Conservation (phyloP, 2,888 invertebrate genomes). For the Yponomeuta malinellus region DNA sequence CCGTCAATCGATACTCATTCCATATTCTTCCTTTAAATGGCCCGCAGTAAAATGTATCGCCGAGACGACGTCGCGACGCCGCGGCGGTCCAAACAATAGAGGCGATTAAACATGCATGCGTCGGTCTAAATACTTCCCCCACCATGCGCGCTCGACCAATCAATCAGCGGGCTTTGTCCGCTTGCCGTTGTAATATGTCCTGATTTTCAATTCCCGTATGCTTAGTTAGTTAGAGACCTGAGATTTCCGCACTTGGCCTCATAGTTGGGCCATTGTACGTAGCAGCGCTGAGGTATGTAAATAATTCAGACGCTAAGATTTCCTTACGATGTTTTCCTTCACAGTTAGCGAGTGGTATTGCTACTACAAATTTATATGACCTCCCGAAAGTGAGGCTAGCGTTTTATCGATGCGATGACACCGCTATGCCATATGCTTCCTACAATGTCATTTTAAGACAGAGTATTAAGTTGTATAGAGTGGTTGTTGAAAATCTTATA, state of each 20-base stretch:
- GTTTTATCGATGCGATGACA: too few relatives aligned
- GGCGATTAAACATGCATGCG: slow-evolving; percentile 54
- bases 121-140: slow-evolving; percentile 5
- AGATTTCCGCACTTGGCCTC: not conserved
- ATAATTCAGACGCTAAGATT: too few relatives aligned
- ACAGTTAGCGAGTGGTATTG: too few relatives aligned
- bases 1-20: slow-evolving; percentile 50
- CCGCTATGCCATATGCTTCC: too few relatives aligned
- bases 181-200: not conserved
- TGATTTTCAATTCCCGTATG: slow-evolving; percentile 2
- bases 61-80: slow-evolving; percentile 49
- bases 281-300: too few relatives aligned
- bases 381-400: too few relatives aligned
- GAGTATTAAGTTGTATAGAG: too few relatives aligned
- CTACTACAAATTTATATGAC: too few relatives aligned
- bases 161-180: not conserved
- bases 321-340: too few relatives aligned
- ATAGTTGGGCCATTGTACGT: too few relatives aligned
- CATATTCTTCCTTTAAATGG: slow-evolving; percentile 56
- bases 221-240: not conserved
- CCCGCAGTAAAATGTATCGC: slow-evolving; percentile 32
- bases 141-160: slow-evolving; percentile 8
- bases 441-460: too few relatives aligned
- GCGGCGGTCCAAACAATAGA: slow-evolving; percentile 44
- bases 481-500: too few relatives aligned